Evolutionary conservation across 1,140 invertebrate species (phyloP).

Genomic region (Sycobia sp.): DNA sequence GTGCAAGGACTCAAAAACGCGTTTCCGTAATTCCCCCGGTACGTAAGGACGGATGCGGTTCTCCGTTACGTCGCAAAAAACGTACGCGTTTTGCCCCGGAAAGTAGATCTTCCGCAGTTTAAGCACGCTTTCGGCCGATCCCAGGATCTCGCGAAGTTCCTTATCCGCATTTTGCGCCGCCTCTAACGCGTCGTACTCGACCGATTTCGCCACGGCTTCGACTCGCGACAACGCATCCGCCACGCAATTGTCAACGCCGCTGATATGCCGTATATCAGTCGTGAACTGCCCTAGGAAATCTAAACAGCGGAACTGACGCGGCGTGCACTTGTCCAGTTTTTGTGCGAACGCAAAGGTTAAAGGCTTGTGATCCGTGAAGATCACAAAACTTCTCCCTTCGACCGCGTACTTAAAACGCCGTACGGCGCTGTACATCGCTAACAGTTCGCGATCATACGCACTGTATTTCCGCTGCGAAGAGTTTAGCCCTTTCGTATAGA

Average conservation of each 20-base stretch:
- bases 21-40: too few relatives aligned
- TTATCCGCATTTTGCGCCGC: slow-evolving; percentile 27
- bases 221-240: slow-evolving; percentile 38
- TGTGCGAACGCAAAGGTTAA: slow-evolving; percentile 46
- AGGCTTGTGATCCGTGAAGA: slow-evolving; percentile 58
- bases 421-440: slow-evolving; percentile 48
- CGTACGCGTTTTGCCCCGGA: too few relatives aligned
- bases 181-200: slow-evolving; percentile 12
- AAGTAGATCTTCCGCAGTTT: too few relatives aligned
- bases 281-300: slow-evolving; percentile 51
- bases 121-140: too few relatives aligned
- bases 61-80: too few relatives aligned
- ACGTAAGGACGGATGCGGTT: too few relatives aligned
- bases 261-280: slow-evolving; percentile 45
- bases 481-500: slow-evolving; percentile 51
- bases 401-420: slow-evolving; percentile 47
- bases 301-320: slow-evolving; percentile 43
- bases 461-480: slow-evolving; percentile 42
- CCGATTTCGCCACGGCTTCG: background rate
- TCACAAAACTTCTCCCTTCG: slow-evolving; percentile 42
- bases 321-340: slow-evolving; percentile 44
- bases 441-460: slow-evolving; percentile 55
- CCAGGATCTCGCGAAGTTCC: too few relatives aligned
- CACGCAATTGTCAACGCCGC: slow-evolving; percentile 39
- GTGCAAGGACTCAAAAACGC: too few relatives aligned